Conservation (phyloP, 1,140 invertebrate species). For the Leptinotarsa defecta region DNA sequence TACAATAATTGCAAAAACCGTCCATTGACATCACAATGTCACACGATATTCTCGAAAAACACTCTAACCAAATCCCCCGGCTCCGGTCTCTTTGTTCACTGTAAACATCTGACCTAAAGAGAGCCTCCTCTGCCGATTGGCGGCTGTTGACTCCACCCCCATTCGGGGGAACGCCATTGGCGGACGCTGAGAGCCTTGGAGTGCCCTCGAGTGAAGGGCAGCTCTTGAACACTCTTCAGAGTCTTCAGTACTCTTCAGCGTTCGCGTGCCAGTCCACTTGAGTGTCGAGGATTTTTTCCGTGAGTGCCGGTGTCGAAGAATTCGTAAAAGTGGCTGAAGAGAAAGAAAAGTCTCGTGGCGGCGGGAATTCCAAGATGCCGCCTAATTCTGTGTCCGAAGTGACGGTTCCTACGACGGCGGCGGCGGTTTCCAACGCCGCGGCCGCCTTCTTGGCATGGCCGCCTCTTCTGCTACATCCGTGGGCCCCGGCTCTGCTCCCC, state of each 20-base stretch:
- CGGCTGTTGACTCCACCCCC: conserved; percentile 40
- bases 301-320: conserved; percentile 34
- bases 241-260: conserved; percentile 53
- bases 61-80: conserved; percentile 33
- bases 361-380: conserved; percentile 40
- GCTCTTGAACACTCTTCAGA: conserved; percentile 55
- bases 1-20: conserved; percentile 23
- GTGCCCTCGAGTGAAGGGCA: conserved; percentile 51
- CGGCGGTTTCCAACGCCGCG: conserved; percentile 42
- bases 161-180: conserved; percentile 40
- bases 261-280: conserved; percentile 51
- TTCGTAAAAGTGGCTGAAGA: conserved; percentile 53
- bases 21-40: conserved; percentile 20
- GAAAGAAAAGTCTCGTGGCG: conserved; percentile 35
- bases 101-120: conserved; percentile 3
- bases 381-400: conserved; percentile 32
- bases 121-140: conserved; percentile 41
- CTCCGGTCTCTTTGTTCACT: conserved; percentile 27
- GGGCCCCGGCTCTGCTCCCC: conserved; percentile 53
- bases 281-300: conserved; percentile 17
- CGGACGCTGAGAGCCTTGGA: conserved; percentile 48
- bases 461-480: conserved; percentile 54
- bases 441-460: conserved; percentile 54
- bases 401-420: conserved; percentile 30
- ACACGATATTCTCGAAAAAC: conserved; percentile 22